A percentile compares a stretch with the other conserved stretches of the same genome.
These are phyloP conservation scores for Papilio aristodemus DNA, from an alignment of 1,140 invertebrate species.

Conservation along the genomic window DNA sequence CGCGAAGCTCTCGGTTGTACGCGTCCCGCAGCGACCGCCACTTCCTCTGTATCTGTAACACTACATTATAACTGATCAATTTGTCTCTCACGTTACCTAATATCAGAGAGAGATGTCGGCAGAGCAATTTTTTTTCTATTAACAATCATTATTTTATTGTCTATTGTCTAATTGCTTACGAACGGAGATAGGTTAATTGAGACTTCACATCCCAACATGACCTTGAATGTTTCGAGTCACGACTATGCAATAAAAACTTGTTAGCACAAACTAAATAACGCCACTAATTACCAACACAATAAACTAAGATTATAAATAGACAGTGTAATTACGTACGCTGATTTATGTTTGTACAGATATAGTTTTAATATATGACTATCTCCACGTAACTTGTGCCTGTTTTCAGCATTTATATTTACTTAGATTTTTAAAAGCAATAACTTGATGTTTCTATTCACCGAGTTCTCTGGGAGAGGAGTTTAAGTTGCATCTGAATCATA, in stretches of 20 bases:
- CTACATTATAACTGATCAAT: constrained; percentile 39
- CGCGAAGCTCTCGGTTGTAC: constrained; percentile 66
- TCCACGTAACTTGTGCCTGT: too few relatives aligned
- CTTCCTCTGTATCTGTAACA: constrained; percentile 67
- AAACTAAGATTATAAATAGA: background rate
- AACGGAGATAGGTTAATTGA: too few relatives aligned
- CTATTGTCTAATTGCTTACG: too few relatives aligned
- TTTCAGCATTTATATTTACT: too few relatives aligned
- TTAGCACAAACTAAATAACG: background rate
- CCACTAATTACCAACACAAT: background rate
- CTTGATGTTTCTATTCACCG: too few relatives aligned
- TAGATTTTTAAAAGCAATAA: too few relatives aligned
- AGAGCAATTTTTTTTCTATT: too few relatives aligned
- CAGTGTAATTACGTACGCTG: too few relatives aligned
- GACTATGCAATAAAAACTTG: constrained; percentile 13
- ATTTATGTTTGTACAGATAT: background rate
- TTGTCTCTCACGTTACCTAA: background rate
- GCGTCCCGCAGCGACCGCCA: constrained; percentile 72
- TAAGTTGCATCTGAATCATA: too few relatives aligned
- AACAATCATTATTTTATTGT: too few relatives aligned
- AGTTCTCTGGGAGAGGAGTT: too few relatives aligned
- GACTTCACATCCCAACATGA: too few relatives aligned
- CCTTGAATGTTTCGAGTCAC: background rate
- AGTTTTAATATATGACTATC: background rate
- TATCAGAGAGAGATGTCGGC: background rate